phyloP scores from a whole-genome alignment of 2,888 invertebrate genomes.

The Dynastes hyllus region DNA sequence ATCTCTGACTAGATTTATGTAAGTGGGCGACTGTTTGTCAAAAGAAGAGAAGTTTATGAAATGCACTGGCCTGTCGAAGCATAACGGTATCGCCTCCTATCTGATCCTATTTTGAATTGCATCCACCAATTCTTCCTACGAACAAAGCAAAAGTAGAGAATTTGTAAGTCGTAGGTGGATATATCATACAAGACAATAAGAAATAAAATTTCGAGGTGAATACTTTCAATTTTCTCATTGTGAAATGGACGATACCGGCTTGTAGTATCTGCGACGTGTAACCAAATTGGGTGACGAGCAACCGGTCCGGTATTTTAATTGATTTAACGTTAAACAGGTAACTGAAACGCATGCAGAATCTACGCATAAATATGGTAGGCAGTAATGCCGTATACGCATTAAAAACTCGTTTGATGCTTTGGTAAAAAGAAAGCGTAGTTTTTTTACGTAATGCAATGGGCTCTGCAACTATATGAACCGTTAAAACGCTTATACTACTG shows the following conservation, averaged over 20 bases:
- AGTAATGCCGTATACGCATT: not conserved
- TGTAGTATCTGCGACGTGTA: conserved; percentile 5
- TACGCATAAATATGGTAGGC: not conserved
- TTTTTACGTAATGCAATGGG: not conserved
- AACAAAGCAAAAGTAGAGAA: conserved; percentile 54
- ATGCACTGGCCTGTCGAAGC: conserved; percentile 76
- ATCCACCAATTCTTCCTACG: conserved; percentile 73
- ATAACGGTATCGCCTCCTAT: conserved; percentile 75
- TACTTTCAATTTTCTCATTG: conserved; percentile 23
- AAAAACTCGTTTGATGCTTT: conserved; percentile 16
- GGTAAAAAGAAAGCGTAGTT: conserved; percentile 17
- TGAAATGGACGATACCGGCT: conserved; percentile 10
- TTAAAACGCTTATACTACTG: too few species aligned
- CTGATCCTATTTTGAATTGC: conserved; percentile 72
- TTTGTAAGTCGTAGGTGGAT: conserved; percentile 2
- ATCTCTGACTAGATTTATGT: conserved; percentile 76
- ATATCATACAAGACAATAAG: not conserved
- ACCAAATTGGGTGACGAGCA: conserved; percentile 39
- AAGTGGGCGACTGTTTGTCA: conserved; percentile 75
- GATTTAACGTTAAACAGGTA: not conserved
- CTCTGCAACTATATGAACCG: too few species aligned
- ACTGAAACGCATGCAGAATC: conserved; percentile 10
- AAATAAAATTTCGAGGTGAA: not conserved
- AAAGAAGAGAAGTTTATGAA: conserved; percentile 77
- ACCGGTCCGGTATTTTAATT: conserved; percentile 29